These are phyloP conservation scores for Pyrgilauda ruficollis DNA, from an alignment of 2,113 vertebrate species.

Conservation along the genomic window DNA sequence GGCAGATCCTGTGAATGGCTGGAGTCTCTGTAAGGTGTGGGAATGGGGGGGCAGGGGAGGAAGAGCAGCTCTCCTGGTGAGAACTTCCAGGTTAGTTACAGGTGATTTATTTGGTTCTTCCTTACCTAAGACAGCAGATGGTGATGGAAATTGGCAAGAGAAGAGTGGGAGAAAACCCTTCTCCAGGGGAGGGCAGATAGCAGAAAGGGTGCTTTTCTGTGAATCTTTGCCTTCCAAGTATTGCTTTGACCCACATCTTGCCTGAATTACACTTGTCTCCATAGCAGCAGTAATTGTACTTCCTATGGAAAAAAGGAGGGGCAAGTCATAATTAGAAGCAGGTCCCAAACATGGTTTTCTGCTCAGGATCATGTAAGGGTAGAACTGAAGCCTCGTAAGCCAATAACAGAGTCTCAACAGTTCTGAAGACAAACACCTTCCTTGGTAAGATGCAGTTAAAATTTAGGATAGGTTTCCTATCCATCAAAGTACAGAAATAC, in stretches of 20 bases:
- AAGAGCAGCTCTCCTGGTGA: not conserved
- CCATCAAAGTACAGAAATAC: not conserved
- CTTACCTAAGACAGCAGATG: not conserved
- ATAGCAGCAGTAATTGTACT: conserved; percentile 51
- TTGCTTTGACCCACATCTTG: conserved; percentile 48
- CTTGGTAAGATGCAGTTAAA: not conserved
- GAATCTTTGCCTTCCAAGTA: not conserved
- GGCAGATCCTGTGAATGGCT: not conserved
- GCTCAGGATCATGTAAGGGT: not conserved
- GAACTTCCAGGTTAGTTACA: not conserved
- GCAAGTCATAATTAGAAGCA: conserved; percentile 31
- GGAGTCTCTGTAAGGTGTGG: not conserved
- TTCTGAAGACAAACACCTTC: not conserved
- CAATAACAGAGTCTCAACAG: not conserved
- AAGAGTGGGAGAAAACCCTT: not conserved
- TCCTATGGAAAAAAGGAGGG: conserved; percentile 36
- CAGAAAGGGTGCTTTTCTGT: not conserved
- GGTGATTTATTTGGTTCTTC: not conserved
- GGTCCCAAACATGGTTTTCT: conserved; percentile 4
- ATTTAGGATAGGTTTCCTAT: not conserved
- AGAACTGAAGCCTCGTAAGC: not conserved
- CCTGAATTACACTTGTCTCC: conserved; percentile 52
- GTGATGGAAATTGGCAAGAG: not conserved
- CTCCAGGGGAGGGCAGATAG: not conserved
- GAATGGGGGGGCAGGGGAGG: not conserved